Conservation (phyloP, 2,113 vertebrate species). For the Kryptolebias marmoratus region DNA sequence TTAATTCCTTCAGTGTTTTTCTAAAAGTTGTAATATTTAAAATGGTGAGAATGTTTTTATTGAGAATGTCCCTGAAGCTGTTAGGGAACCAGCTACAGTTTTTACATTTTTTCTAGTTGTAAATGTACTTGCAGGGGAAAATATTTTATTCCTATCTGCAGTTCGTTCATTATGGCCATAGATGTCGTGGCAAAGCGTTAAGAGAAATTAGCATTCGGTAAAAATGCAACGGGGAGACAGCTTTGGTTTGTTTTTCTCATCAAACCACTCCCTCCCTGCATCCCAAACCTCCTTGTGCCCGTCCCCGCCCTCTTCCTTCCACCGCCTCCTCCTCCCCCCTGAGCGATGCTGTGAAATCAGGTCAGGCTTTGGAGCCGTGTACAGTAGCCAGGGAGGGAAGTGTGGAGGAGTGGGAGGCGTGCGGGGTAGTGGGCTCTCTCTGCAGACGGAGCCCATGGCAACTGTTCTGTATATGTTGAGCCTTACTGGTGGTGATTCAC, state of each 20-base stretch:
- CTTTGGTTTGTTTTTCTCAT: slow-evolving; percentile 38
- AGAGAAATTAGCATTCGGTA: neutral
- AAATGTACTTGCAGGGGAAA: neutral
- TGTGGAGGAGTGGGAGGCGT: slow-evolving; percentile 18
- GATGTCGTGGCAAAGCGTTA: neutral
- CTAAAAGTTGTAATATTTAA: too few relatives aligned
- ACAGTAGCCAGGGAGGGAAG: slow-evolving; percentile 31
- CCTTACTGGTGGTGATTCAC: slow-evolving; percentile 38
- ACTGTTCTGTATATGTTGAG: neutral
- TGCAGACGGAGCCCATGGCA: slow-evolving; percentile 18
- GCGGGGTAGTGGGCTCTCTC: slow-evolving; percentile 3
- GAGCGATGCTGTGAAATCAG: slow-evolving; percentile 64
- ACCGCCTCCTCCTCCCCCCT: slow-evolving; percentile 31
- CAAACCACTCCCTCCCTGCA: slow-evolving; percentile 11
- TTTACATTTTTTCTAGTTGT: too few relatives aligned
- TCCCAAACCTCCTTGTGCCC: slow-evolving; percentile 12
- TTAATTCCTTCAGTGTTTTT: too few relatives aligned
- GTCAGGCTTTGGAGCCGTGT: slow-evolving; percentile 59
- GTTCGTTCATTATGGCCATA: accelerated
- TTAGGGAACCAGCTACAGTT: too few relatives aligned
- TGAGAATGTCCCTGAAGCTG: neutral
- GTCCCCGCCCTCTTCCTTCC: slow-evolving; percentile 18
- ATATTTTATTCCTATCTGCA: neutral
- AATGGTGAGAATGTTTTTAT: too few relatives aligned
- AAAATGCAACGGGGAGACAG: slow-evolving; percentile 26